Percentiles rank a stretch among this genome's conserved stretches.
phyloP scores from a whole-genome alignment of 2,113 vertebrate genomes.

The Cheilinus undulatus region DNA sequence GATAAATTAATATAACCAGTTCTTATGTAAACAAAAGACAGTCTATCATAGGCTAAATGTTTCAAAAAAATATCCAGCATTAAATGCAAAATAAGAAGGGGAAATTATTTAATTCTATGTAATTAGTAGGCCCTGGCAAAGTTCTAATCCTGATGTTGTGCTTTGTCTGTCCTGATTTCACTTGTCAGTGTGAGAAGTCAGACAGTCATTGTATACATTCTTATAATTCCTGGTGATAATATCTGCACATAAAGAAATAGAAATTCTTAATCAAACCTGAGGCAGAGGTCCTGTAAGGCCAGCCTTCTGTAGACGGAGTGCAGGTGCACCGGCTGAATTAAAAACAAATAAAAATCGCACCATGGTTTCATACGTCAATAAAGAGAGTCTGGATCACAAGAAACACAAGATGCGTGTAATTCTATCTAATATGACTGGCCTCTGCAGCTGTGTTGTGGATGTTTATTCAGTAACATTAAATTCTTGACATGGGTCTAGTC shows the following conservation, averaged over 20 bases:
- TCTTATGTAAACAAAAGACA: too few relatives aligned
- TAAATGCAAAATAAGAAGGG: too few relatives aligned
- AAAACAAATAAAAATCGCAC: not conserved
- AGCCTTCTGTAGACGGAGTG: not conserved
- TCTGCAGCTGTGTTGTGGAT: constrained; percentile 11
- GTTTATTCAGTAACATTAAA: not conserved
- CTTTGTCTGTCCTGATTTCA: too few relatives aligned
- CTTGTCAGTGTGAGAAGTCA: too few relatives aligned
- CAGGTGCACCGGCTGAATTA: constrained; percentile 7
- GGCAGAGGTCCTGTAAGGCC: not conserved
- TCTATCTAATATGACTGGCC: not conserved
- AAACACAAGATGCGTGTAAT: not conserved
- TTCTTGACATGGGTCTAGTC: not conserved
- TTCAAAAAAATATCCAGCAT: too few relatives aligned
- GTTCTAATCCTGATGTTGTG: too few relatives aligned
- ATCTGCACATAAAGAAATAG: not conserved
- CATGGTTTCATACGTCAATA: constrained; percentile 6
- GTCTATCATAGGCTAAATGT: too few relatives aligned
- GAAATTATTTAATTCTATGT: too few relatives aligned
- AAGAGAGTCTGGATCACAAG: constrained; percentile 1
- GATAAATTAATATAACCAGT: too few relatives aligned
- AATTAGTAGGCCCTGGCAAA: too few relatives aligned
- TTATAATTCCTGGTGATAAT: not conserved
- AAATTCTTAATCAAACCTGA: not conserved
- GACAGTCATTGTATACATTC: too few relatives aligned